Conservation (phyloP, 2,888 invertebrate species). For the Bombylius discolor region DNA sequence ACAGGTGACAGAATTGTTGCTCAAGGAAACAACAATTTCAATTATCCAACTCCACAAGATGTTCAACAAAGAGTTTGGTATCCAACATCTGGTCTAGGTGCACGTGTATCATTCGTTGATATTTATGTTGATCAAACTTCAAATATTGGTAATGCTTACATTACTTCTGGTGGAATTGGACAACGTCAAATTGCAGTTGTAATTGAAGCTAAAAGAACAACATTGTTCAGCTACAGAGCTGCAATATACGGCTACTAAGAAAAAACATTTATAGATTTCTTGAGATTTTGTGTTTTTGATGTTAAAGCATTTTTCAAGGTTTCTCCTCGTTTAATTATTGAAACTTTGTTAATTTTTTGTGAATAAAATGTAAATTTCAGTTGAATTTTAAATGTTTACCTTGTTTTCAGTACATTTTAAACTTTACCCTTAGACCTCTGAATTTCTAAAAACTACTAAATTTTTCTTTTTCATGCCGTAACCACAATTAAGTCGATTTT, state of each 20-base stretch:
- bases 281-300: too few species aligned
- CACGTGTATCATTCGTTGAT: slow-evolving; percentile 6
- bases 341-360: too few species aligned
- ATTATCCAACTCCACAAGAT: slow-evolving; percentile 6
- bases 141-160: slow-evolving; percentile 7
- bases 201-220: slow-evolving; percentile 18
- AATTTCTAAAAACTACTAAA: too few species aligned
- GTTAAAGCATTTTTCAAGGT: too few species aligned
- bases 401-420: too few species aligned
- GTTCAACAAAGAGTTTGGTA: slow-evolving; percentile 6
- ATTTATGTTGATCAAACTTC: slow-evolving; percentile 10
- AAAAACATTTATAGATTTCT: background rate
- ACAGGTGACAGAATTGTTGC: slow-evolving; percentile 6
- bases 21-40: slow-evolving; percentile 5
- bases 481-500: too few species aligned
- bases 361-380: too few species aligned
- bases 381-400: too few species aligned
- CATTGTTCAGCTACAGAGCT: background rate
- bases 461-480: too few species aligned
- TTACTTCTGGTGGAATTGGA: slow-evolving; percentile 12
- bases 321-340: too few species aligned
- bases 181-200: slow-evolving; percentile 6
- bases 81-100: slow-evolving; percentile 6
- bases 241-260: slow-evolving; percentile 1
- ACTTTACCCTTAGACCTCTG: too few species aligned